These are phyloP conservation scores for Callipepla squamata DNA, from an alignment of 2,113 vertebrate genomes.

Conservation along the genomic window DNA sequence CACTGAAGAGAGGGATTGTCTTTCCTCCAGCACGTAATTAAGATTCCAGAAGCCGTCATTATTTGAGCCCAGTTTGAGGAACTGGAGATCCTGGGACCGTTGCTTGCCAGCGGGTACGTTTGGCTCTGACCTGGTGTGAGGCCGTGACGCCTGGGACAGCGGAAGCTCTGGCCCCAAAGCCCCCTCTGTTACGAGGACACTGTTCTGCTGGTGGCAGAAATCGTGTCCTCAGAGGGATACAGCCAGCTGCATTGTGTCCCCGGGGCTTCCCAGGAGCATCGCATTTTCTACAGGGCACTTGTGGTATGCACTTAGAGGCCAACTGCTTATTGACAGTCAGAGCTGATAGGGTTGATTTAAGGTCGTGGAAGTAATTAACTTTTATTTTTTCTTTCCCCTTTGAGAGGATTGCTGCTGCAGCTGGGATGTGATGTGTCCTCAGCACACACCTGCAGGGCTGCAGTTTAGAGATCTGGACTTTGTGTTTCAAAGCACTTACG, in stretches of 20 bases:
- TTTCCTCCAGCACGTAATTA: constrained; percentile 23
- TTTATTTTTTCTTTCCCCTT: background rate
- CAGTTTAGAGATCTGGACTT: background rate
- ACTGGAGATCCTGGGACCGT: background rate
- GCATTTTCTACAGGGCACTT: background rate
- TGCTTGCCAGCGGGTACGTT: background rate
- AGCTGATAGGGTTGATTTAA: constrained; percentile 23
- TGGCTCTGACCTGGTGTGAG: background rate
- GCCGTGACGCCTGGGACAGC: background rate
- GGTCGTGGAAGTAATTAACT: constrained; percentile 34
- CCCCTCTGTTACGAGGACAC: constrained; percentile 5
- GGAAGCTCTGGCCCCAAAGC: background rate
- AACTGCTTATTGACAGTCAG: constrained; percentile 5
- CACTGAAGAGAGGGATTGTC: background rate
- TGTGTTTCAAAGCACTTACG: background rate
- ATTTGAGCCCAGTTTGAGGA: background rate
- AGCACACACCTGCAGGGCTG: background rate
- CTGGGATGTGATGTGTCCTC: background rate
- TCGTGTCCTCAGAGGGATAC: background rate
- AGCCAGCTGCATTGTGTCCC: constrained; percentile 18
- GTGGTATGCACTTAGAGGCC: constrained; percentile 7
- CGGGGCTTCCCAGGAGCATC: constrained; percentile 24
- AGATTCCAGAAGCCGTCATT: constrained; percentile 16
- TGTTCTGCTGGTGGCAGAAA: background rate
- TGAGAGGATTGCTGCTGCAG: background rate